Conservation (phyloP, 2,113 vertebrate species). For the Hemicordylus capensis region DNA sequence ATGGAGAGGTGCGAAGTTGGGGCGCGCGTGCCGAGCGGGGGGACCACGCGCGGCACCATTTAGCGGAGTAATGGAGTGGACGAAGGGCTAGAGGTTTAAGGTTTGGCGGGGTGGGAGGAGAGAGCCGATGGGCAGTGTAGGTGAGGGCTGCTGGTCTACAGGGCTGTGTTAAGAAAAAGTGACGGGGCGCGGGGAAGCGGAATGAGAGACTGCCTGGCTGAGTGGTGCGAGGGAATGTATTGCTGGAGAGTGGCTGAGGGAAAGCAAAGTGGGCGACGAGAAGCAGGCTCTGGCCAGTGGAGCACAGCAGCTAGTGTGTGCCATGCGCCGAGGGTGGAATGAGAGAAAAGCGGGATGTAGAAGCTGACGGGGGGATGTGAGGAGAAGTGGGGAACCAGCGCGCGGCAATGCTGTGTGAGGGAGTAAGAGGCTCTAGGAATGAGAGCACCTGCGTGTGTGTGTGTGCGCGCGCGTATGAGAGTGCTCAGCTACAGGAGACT, state of each 20-base stretch:
- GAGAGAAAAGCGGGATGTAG: background rate
- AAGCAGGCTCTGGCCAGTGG: fast-evolving
- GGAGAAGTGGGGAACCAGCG: background rate
- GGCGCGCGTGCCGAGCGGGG: background rate
- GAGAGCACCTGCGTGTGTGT: background rate
- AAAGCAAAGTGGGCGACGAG: fast-evolving
- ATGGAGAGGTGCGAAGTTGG: background rate
- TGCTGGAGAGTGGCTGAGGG: too few species aligned
- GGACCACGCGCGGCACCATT: background rate
- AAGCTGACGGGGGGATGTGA: background rate
- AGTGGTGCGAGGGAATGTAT: too few species aligned
- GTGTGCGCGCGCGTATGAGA: background rate
- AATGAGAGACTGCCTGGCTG: too few species aligned
- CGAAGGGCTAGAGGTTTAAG: background rate
- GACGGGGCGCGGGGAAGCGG: too few species aligned
- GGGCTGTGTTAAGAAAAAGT: too few species aligned
- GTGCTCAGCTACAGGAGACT: background rate
- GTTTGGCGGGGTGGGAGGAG: too few species aligned
- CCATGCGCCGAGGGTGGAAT: background rate
- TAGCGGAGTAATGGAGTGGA: background rate
- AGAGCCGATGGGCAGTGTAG: too few species aligned
- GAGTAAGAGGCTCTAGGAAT: too few species aligned
- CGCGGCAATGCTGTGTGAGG: background rate
- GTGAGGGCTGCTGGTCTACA: too few species aligned
- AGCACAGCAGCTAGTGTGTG: background rate